Evolutionary conservation across 2,797 vertebrate genomes (phyloP).

Genomic region (Ispidina lecontei): DNA sequence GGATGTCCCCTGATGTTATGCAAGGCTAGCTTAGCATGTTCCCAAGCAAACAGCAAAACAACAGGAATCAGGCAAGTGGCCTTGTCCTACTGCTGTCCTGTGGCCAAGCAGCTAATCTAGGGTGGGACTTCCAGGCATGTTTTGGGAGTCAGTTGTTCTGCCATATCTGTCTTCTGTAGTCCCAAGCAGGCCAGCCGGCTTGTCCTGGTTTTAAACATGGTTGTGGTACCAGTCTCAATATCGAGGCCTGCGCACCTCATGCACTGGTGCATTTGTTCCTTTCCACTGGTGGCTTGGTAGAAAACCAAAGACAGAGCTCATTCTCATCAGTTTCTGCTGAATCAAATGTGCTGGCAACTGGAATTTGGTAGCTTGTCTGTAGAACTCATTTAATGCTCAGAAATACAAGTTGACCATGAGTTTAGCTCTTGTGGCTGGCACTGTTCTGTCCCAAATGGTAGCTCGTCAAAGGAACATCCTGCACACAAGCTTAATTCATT

Average conservation of each 20-base stretch:
- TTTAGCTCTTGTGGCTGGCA: neutral
- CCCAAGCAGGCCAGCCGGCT: neutral
- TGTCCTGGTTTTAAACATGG: neutral
- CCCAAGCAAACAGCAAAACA: constrained; percentile 22
- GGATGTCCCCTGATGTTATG: neutral
- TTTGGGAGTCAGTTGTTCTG: neutral
- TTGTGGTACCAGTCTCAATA: neutral
- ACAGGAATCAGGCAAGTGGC: neutral
- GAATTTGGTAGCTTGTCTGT: neutral
- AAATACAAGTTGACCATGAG: neutral
- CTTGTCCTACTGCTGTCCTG: neutral
- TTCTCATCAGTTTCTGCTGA: neutral
- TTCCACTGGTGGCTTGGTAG: neutral
- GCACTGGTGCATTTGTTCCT: neutral
- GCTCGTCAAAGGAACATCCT: neutral
- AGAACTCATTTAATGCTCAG: neutral
- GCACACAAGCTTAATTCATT: neutral
- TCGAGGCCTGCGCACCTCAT: neutral
- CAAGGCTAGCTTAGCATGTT: neutral
- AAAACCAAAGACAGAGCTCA: neutral
- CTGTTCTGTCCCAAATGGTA: neutral
- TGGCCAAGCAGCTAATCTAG: neutral
- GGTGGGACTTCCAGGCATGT: constrained; percentile 4
- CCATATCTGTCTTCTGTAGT: neutral
- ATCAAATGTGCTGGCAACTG: neutral